Evolutionary conservation across 1,140 invertebrate species (phyloP).

Genomic region (Drosophila virilis): DNA sequence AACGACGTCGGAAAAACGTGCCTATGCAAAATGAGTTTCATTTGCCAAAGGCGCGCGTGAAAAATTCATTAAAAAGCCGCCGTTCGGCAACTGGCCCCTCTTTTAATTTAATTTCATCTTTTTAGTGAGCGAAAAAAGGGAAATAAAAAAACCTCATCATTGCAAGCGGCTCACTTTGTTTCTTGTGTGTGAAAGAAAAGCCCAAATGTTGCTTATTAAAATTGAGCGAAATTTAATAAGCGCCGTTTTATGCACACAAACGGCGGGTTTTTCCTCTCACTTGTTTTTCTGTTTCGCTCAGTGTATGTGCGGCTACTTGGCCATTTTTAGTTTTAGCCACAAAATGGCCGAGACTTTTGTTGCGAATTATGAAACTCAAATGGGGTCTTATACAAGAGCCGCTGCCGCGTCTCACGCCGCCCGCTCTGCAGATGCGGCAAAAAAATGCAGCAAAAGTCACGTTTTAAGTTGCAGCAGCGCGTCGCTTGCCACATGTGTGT

Average conservation of each 20-base stretch:
- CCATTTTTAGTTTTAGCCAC: constrained; percentile 55
- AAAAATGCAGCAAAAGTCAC: constrained; percentile 64
- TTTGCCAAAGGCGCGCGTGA: constrained; percentile 76
- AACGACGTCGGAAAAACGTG: constrained; percentile 59
- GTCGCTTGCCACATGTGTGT: constrained; percentile 48
- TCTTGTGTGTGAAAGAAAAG: constrained; percentile 51
- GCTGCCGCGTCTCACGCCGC: background rate
- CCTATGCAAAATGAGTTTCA: constrained; percentile 80
- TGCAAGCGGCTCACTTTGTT: constrained; percentile 64
- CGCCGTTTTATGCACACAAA: constrained; percentile 69
- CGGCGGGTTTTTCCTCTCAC: constrained; percentile 2
- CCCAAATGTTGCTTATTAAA: constrained; percentile 72
- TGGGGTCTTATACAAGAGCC: constrained; percentile 65
- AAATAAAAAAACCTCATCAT: constrained; percentile 60
- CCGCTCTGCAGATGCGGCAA: constrained; percentile 12
- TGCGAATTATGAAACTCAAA: constrained; percentile 70
- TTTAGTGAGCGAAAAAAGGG: constrained; percentile 14
- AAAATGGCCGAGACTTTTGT: constrained; percentile 61
- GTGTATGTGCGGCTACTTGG: constrained; percentile 45
- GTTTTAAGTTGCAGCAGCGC: constrained; percentile 50
- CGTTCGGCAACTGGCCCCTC: constrained; percentile 33
- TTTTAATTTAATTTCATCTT: constrained; percentile 28
- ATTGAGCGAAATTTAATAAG: constrained; percentile 80
- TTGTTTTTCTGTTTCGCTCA: constrained; percentile 14
- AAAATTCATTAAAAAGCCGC: constrained; percentile 79